These are phyloP conservation scores for Lochmaea capreae DNA, from an alignment of 2,888 invertebrate genomes.

Conservation along the genomic window DNA sequence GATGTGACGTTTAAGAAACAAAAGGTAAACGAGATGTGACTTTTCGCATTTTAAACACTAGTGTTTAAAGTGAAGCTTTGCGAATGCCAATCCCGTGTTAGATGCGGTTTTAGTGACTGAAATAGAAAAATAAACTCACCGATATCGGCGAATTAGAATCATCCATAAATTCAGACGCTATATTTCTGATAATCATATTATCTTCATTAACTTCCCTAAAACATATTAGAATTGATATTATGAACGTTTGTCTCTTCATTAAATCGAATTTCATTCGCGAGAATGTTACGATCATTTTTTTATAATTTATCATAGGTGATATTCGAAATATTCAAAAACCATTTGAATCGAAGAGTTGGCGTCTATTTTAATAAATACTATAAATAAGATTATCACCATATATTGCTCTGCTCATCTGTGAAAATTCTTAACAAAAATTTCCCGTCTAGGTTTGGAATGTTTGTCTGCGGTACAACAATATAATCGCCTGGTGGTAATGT, in stretches of 20 bases:
- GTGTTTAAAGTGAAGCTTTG: too few species aligned
- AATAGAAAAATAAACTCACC: slow-evolving; percentile 62
- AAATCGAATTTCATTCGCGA: too few species aligned
- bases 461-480: slow-evolving; percentile 79
- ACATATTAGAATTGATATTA: slow-evolving; percentile 12
- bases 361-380: not conserved
- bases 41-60: too few species aligned
- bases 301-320: too few species aligned
- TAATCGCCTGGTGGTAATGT: slow-evolving; percentile 80
- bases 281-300: too few species aligned
- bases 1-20: too few species aligned
- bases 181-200: slow-evolving; percentile 76
- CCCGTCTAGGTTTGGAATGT: slow-evolving; percentile 75
- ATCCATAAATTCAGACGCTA: slow-evolving; percentile 72
- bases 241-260: not conserved
- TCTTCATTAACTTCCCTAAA: slow-evolving; percentile 82
- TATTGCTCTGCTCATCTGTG: slow-evolving; percentile 79
- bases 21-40: too few species aligned
- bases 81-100: too few species aligned
- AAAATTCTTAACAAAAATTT: slow-evolving; percentile 78
- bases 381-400: slow-evolving; percentile 69
- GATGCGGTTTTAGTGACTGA: too few species aligned
- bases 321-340: too few species aligned
- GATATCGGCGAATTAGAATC: slow-evolving; percentile 67
- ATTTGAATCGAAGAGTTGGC: too few species aligned